Base-by-base conservation (phyloP, 2,113 vertebrate species). In the Acanthisitta chloris region DNA sequence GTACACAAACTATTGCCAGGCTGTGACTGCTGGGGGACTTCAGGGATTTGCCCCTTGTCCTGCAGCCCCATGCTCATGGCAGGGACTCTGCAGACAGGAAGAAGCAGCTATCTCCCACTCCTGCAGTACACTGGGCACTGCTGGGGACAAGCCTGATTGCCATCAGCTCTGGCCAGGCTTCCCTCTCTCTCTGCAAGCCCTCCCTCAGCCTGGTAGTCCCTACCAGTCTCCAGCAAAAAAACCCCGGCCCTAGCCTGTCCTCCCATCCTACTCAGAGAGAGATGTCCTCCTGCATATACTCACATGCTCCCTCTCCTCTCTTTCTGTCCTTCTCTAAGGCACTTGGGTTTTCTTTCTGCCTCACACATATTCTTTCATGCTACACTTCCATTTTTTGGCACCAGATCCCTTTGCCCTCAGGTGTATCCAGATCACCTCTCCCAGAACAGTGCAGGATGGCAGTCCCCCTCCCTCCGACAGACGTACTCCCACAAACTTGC, bases 351-450 rank as follows among this genome's bases (percentile, higher is more conserved):
- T 52, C 71, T 25, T 62, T 54, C 62, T 91, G 74, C 71, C 57
- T 89, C 48, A 10, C 36, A 28, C 20, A 48, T 14, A 1, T 33
- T 42, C 64, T 78, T 70, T 86, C 83, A 49, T 0, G 34, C 51
- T 73, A 42, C 1, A 11, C 55, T 96, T 86, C 67, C 64, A 45
- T 57, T 46, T 55, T 82, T 70, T 3, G 9, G 71, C 94, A 80
- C 67, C 71, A 61, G 82, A 55, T 48, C 79, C 71, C 46, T 91
- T 78, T 84, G 82, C 67, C 85, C 92, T 78, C 51, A 4, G 24
- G 88, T 29, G 4, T 43, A 45, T 71, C n/a, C 49, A 57, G 52
- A 33, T 72, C 72, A 34, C 81, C 49, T 69, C 43, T 84, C 46
- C 64, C 45, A 73, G 76, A 46, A 70, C 38, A 59, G 21, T 10